A percentile compares a stretch with the other conserved stretches of the same genome.
Evolutionary conservation across 2,113 vertebrate genomes (phyloP).

Genomic region (Cyrtonyx montezumae): DNA sequence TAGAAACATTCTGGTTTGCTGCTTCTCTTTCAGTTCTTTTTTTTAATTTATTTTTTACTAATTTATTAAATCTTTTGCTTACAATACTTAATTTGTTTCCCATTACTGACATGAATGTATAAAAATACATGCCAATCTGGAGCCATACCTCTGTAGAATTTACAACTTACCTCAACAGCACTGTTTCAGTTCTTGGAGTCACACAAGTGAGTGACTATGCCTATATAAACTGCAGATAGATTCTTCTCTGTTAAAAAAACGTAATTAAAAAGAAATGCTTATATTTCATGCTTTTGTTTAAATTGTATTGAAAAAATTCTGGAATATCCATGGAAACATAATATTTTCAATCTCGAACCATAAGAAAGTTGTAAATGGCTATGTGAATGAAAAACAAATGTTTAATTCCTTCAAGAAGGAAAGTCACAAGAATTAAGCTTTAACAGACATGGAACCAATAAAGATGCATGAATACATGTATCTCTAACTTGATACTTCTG

Average conservation of each 20-base stretch:
- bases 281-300: not conserved
- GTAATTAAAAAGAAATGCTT: not conserved
- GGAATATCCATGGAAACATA: conserved; percentile 49
- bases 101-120: not conserved
- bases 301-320: not conserved
- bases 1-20: not conserved
- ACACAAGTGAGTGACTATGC: not conserved
- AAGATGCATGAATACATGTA: not conserved
- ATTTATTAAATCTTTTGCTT: not conserved
- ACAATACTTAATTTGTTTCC: not conserved
- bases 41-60: not conserved
- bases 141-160: not conserved
- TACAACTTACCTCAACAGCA: not conserved
- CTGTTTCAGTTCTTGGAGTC: not conserved
- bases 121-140: not conserved
- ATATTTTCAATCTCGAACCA: conserved; percentile 40
- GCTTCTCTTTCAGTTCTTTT: not conserved
- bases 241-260: not conserved
- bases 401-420: not conserved
- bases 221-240: not conserved
- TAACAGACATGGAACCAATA: not conserved
- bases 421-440: not conserved
- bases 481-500: not conserved
- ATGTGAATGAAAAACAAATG: not conserved
- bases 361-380: not conserved